Base-by-base conservation (phyloP, 2,888 invertebrate genomes). In the Oxytorus armatus region DNA sequence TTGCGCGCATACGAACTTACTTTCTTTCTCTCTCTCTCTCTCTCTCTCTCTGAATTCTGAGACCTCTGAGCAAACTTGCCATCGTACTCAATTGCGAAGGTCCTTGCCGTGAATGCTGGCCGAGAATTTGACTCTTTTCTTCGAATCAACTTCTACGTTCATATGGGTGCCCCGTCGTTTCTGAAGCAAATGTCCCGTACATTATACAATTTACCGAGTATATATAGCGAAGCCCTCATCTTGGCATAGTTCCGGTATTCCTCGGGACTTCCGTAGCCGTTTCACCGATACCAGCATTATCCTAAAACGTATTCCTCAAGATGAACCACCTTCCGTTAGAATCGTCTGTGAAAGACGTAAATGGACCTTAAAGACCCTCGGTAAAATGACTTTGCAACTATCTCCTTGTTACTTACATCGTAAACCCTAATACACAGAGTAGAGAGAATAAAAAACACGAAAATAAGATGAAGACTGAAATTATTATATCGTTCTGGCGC, bases 221-320 rank as follows among this genome's bases (percentile, higher is more conserved):
- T 36, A 47, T 29, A 11, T 36, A 49, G 11, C 57, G 65, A 21
- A 33, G 29, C 57, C 47, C 57, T 70, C 47, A 59, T 57, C 47
- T 18, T 8, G 1, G 47, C 11, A 7, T 25, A 53, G 53, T 73
- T 73, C 68, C 73, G 66, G 78, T 61, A 78, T 63, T 42, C 36
- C 51, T n/a, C 42, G 51, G 51, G 65, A 65, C 69, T 77, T 74
- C 51, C 44, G 57, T 44, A 59, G 18, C 23, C 55, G 23, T 51
- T 42, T 42, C 16, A 14, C 36, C 33, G 16, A 63, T 55, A 63
- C 14, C 23, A 8, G 63, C 63, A 59, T 70, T 66, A 57, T 69
- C 61, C 55, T 80, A 47, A 73, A 80, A 73, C 65, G 76, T n/a
- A n/a, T 63, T 73, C 53, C 47, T 72, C 51, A 42, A 73, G 57